Percentiles rank a stretch among this genome's conserved stretches.
These are phyloP conservation scores for Diachrysia chrysitis DNA, from an alignment of 2,888 invertebrate genomes.

Conservation along the genomic window DNA sequence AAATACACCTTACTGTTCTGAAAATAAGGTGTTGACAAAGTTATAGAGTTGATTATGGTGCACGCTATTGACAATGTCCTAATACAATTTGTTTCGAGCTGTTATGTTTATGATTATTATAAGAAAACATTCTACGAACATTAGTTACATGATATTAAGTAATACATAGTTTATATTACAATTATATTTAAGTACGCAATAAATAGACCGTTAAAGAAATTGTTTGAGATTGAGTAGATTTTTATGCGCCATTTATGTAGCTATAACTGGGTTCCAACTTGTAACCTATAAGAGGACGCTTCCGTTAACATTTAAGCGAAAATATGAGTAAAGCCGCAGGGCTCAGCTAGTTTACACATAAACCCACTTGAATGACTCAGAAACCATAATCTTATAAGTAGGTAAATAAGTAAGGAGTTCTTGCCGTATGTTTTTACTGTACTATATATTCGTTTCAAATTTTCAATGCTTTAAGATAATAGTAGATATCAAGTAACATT, in stretches of 20 bases:
- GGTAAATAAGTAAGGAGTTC: background rate
- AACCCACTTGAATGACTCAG: background rate
- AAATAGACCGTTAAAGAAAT: background rate
- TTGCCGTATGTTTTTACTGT: background rate
- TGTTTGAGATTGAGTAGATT: background rate
- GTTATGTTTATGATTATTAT: conserved; percentile 46
- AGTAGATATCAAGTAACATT: background rate
- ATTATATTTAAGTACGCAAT: conserved; percentile 8
- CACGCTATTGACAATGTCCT: conserved; percentile 34
- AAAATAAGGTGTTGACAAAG: background rate
- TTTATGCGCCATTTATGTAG: background rate
- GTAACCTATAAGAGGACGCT: no score
- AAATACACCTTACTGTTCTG: background rate
- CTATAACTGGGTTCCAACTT: no score
- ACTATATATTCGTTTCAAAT: background rate
- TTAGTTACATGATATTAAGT: background rate
- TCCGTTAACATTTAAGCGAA: no score
- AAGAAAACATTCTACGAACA: conserved; percentile 33
- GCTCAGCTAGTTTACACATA: background rate
- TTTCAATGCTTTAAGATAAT: background rate
- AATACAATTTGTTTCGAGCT: conserved; percentile 41
- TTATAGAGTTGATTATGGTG: background rate
- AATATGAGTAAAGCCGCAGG: background rate
- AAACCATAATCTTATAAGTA: background rate
- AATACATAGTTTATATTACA: conserved; percentile 18